A percentile compares a stretch with the other conserved stretches of the same genome.
These are phyloP conservation scores for Lochmaea crataegi DNA, from an alignment of 2,888 invertebrate genomes.

Conservation along the genomic window DNA sequence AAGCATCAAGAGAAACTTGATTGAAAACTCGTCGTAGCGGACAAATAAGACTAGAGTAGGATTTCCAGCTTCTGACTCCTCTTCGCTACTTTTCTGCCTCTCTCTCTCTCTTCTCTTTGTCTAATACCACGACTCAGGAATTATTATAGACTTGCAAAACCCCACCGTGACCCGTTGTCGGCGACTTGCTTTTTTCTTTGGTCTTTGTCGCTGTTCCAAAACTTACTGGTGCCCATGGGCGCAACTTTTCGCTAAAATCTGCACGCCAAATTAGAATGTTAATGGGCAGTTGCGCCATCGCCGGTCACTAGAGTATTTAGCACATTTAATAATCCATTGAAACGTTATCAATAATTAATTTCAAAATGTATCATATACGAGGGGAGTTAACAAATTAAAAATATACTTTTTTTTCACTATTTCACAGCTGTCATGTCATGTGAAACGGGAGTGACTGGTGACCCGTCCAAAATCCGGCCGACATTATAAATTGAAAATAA, in stretches of 20 bases:
- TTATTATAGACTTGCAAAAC: constrained; percentile 41
- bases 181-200: constrained; percentile 19
- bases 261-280: background rate
- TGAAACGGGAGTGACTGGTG: too few species aligned
- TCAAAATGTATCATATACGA: too few species aligned
- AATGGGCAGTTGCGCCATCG: background rate
- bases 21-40: constrained; percentile 64
- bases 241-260: background rate
- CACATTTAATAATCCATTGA: too few species aligned
- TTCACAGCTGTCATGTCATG: too few species aligned
- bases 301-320: too few species aligned
- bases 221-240: constrained; percentile 9
- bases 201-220: constrained; percentile 18
- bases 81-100: constrained; percentile 34
- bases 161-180: constrained; percentile 26
- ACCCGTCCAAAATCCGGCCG: too few species aligned
- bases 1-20: constrained; percentile 63
- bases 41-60: constrained; percentile 63
- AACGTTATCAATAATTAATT: too few species aligned
- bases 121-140: constrained; percentile 41
- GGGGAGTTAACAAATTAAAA: too few species aligned
- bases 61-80: constrained; percentile 52
- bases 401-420: too few species aligned
- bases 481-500: too few species aligned
- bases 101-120: constrained; percentile 32